These are phyloP conservation scores for Palythoa heliodiscus DNA, from an alignment of 92 coral and sea anemone genomes.

Conservation along the genomic window DNA sequence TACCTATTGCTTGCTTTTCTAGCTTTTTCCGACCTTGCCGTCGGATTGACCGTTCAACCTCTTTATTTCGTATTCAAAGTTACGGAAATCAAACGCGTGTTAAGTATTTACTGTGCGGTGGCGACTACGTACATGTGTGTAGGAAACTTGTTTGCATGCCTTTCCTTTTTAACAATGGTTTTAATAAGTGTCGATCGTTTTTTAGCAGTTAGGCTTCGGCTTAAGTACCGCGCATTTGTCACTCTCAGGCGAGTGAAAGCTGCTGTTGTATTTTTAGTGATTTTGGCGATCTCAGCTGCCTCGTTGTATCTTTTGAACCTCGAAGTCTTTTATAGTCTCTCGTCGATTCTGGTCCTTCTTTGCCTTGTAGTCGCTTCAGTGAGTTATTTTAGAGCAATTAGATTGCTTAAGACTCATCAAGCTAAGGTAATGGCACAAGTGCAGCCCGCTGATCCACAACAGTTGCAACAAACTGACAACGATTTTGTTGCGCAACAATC, in stretches of 20 bases:
- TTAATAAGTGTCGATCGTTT: constrained; percentile 37
- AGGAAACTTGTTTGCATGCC: constrained; percentile 37
- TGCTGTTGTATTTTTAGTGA: not conserved
- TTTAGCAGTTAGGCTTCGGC: constrained; percentile 37
- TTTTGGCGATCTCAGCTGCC: not conserved
- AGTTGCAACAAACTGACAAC: not conserved
- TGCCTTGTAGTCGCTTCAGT: constrained; percentile 11
- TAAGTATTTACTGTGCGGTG: constrained; percentile 28
- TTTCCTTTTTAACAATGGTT: constrained; percentile 41
- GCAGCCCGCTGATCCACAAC: constrained; percentile 26
- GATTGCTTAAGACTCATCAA: constrained; percentile 25
- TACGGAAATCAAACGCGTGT: constrained; percentile 17
- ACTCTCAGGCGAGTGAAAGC: constrained; percentile 25
- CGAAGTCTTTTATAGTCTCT: constrained; percentile 20
- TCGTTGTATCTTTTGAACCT: constrained; percentile 27
- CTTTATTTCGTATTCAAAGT: constrained; percentile 27
- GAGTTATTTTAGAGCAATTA: constrained; percentile 34
- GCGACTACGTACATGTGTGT: constrained; percentile 38
- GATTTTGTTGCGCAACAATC: not conserved
- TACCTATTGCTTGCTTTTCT: constrained; percentile 20
- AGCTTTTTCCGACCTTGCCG: constrained; percentile 35
- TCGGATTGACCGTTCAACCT: constrained; percentile 38
- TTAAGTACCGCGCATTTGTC: constrained; percentile 33
- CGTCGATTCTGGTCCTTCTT: not conserved
- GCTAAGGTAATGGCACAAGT: constrained; percentile 22